Evolutionary conservation across 2,888 invertebrate genomes (phyloP), one percentile per base, ranked within the genome.

Genomic region (Octodonta nipae): DNA sequence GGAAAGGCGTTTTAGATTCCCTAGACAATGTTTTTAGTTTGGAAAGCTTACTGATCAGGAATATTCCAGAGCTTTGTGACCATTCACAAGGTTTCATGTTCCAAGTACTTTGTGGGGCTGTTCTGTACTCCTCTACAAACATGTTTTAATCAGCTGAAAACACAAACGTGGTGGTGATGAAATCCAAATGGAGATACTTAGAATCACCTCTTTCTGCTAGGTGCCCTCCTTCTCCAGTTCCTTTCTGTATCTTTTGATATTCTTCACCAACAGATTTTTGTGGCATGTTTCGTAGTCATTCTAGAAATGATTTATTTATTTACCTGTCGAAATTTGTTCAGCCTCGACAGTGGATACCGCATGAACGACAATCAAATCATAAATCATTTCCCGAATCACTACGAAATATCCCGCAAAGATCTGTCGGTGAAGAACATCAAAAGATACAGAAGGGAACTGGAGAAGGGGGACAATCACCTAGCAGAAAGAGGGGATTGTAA

Each of bases 71-170:
- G 2, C 87, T 87, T 58, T 86, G 86, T 1, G 92, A 91, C 64
- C 92, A 86, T 15, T 91, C 91, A 57, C 91, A 89, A 0, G 93
- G 93, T 58, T 95, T 93, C 81, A 93, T 88, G 42, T 93, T 95
- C 93, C 93, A 95, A 1, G 92, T 93, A 47, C 86, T 86, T 55
- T 85, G 84, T 0, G 92, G 91, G 43, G 82, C 84, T 64, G 89
- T 91, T 32, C 91, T 71, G 58, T 92, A 95, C 56, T 93, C 92
- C 56, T 93, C 91, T 2, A 92, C 92, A 61, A 95, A 93, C 75
- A 92, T 80, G 58, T 92, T 93, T 60, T 95, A 95, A 63, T 95
- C 93, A 53, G 88, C 85, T 2, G 93, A 93, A 30, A 95, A 66
- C 20, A 93, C 85, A 58, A 87, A 95, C 1, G 93, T 93, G 12